Evolutionary conservation across 1,140 invertebrate species (phyloP).

Genomic region (Zaprionus camerounensis): DNA sequence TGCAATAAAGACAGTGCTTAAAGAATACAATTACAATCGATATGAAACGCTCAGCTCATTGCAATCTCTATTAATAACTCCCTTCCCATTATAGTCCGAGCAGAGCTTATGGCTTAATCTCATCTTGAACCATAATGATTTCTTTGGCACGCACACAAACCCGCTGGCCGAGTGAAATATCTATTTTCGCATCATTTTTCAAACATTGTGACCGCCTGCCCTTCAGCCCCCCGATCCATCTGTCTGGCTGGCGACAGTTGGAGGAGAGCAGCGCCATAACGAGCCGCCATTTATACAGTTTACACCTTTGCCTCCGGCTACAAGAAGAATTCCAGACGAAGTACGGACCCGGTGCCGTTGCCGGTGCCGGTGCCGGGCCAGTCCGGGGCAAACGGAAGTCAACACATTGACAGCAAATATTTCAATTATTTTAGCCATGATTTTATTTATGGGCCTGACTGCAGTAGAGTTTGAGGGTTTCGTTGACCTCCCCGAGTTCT

Average conservation of each 20-base stretch:
- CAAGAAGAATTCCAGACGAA: constrained; percentile 17
- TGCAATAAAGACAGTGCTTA: no score
- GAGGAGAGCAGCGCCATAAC: constrained; percentile 61
- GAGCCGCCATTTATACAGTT: constrained; percentile 75
- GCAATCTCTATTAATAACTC: not conserved
- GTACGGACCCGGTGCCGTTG: no score
- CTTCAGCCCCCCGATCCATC: not conserved
- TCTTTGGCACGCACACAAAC: constrained; percentile 36
- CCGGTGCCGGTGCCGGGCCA: not conserved
- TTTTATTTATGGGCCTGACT: constrained; percentile 64
- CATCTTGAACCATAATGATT: constrained; percentile 50
- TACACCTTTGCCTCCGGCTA: constrained; percentile 72
- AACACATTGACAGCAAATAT: constrained; percentile 82
- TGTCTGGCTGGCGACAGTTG: constrained; percentile 47
- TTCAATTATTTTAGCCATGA: constrained; percentile 69
- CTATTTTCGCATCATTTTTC: constrained; percentile 67
- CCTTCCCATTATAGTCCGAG: not conserved
- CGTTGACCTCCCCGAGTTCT: constrained; percentile 11
- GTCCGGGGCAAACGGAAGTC: constrained; percentile 49
- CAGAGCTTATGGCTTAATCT: constrained; percentile 50
- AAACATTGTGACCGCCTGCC: constrained; percentile 22
- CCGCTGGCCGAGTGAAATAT: constrained; percentile 36
- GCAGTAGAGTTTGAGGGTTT: not conserved
- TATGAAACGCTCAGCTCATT: not conserved
- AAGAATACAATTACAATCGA: no score